Base-by-base conservation (phyloP, 2,113 vertebrate genomes). In the Sinocyclocheilus anshuiensis region DNA sequence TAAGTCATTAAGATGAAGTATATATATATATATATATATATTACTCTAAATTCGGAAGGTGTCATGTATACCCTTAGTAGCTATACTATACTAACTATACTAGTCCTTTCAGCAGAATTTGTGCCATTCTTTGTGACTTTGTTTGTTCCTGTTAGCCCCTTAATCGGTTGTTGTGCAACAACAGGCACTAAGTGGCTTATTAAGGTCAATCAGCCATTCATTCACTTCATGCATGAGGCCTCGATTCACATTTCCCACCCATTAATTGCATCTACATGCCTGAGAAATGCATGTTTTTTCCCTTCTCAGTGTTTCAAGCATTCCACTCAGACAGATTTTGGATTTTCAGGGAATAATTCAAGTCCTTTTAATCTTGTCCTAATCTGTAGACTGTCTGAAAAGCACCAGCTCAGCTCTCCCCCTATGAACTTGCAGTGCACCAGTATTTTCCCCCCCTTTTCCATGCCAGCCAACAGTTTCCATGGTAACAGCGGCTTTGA, bases 401-500 rank as follows among this genome's bases (percentile, higher is more conserved):
- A 86, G 39, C 78, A 76, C 85, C 15, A 77, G 72, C 71, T 87
- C 79, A 87, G 72, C 80, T 65, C 80, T 83, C 69, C 59, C 48
- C 8, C 75, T 39, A 65, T 76, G 42, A 84, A 84, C 48, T 84
- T 77, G 85, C 76, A 74, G 79, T 87, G 79, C 83, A 87, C 83
- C 86, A 87, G 79, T 86, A 72, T 85, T 53, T 39, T 22, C 53
- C 13, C 57, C 84, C 71, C 74, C 81, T 89, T 59, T 89, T 86
- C 81, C 87, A 90, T 91, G 91, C 81, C 93, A 95, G 92, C 92
- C 93, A 93, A 88, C 91, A 93, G 97, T 97, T 96, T 94, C 96
- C 94, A 95, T 93, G 95, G 97, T 84, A 96, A 97, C 96, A 86
- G 87, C 90, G 94, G 94, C 93, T 94, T 93, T 86, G 80, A 94